Evolutionary conservation across 2,113 vertebrate genomes (phyloP), one percentile per base, ranked within the genome.

Genomic region (Sinocyclocheilus maitianheensis): DNA sequence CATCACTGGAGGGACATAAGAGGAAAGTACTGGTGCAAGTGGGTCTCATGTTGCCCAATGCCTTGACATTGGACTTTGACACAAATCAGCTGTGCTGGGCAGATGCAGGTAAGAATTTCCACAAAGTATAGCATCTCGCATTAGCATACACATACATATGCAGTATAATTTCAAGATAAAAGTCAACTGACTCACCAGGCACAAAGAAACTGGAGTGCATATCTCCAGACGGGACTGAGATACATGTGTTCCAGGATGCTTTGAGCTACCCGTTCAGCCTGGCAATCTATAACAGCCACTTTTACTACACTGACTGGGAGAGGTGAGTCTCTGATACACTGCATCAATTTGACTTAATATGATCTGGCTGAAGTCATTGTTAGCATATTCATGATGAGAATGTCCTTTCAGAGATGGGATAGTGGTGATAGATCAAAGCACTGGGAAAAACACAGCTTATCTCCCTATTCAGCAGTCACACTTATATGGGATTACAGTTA

Each of bases 301-400:
- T 97, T 93, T 97, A 96, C 91, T 94, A 96, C 92, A 96, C 96
- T 0, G 96, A 97, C 90, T 97, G 96, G 96, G 93, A 95, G 86
- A 93, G 96, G 96, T 97, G 87, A 92, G 94, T 37, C 58, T 43
- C 53, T 30, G 51, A 46, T 4, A n/a, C 51, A 79, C 34, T 16
- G 65, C 11, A 37, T 71, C 7, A 30, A 71, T 37, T 71, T 71
- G 3, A 69, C 26, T 65, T 8, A 67, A 4, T 11, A 18, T 67
- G 26, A 67, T 67, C 1, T 34, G 24, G 5, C 24, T 16, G 12
- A 13, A 0, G 6, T 74, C 20, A 40, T 0, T 84, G 26, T 40
- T 16, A 30, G 30, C 16, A 22, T 84, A 53, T 22, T 69, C 5
- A 63, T 46, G 24, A 77, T 65, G 55, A 2, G 10, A 53, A 77